Conservation (phyloP, 2,113 vertebrate species). For the Megaceryle maxima region DNA sequence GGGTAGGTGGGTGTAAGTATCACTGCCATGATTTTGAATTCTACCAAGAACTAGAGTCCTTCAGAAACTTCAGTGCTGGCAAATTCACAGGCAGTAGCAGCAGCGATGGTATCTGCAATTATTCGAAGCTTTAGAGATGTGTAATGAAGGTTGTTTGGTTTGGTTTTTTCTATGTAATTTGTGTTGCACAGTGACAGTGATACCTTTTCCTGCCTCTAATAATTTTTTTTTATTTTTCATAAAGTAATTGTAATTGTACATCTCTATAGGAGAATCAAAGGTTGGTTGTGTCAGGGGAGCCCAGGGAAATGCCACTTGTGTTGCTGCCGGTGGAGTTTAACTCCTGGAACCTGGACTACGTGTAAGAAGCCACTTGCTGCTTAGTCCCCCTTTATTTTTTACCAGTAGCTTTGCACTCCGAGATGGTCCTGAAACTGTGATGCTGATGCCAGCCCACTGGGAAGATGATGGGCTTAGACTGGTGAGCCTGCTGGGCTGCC, state of each 20-base stretch:
- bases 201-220: neutral
- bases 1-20: neutral
- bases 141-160: neutral
- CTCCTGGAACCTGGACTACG: neutral
- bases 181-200: neutral
- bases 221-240: neutral
- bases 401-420: neutral
- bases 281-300: neutral
- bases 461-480: neutral
- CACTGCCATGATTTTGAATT: neutral
- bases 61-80: neutral
- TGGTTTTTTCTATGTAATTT: neutral
- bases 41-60: neutral
- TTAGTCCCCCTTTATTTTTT: neutral
- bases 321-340: neutral
- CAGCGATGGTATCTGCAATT: neutral
- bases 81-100: neutral
- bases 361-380: neutral
- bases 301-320: neutral
- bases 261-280: neutral
- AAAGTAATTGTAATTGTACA: neutral
- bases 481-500: neutral
- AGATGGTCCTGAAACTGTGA: neutral
- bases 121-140: neutral
- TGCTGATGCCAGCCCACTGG: neutral